Evolutionary conservation across 2,797 vertebrate genomes (phyloP).

Genomic region (Melanogrammus aeglefinus): DNA sequence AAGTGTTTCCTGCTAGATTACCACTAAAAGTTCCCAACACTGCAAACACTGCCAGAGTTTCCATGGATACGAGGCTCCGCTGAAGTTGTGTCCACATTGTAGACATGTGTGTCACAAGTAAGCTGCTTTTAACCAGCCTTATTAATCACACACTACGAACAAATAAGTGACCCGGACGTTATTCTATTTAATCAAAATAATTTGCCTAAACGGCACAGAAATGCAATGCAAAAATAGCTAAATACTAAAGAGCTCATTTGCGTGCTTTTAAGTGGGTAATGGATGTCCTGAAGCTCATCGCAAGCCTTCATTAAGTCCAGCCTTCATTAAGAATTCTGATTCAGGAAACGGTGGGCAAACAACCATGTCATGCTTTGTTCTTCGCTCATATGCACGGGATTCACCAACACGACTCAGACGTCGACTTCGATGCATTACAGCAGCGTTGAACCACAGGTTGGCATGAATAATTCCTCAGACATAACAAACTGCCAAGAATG

Average conservation of each 20-base stretch:
- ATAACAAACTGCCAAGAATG: constrained; percentile 8
- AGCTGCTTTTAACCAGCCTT: constrained; percentile 22
- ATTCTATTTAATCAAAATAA: background rate
- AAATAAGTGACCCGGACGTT: constrained; percentile 1
- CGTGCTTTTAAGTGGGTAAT: constrained; percentile 46
- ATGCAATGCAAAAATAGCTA: background rate
- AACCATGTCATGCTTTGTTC: background rate
- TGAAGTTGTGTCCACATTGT: constrained; percentile 29
- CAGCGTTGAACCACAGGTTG: constrained; percentile 50
- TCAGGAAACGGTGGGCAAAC: constrained; percentile 1
- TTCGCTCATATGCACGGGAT: constrained; percentile 19
- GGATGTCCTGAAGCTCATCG: constrained; percentile 33
- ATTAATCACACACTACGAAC: background rate
- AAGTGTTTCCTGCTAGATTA: constrained; percentile 62
- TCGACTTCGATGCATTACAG: constrained; percentile 22
- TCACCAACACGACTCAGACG: constrained; percentile 29
- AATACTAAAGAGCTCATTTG: constrained; percentile 26
- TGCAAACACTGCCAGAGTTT: constrained; percentile 35
- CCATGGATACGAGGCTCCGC: constrained; percentile 40
- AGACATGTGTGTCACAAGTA: constrained; percentile 41
- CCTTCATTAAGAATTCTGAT: background rate
- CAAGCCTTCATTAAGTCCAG: constrained; percentile 28
- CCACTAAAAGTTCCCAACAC: constrained; percentile 46
- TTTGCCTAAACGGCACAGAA: background rate
- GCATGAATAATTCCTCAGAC: constrained; percentile 25